Evolutionary conservation across 2,113 vertebrate genomes (phyloP), one percentile per base, ranked within the genome.

Genomic region (Cyphotilapia sp.): DNA sequence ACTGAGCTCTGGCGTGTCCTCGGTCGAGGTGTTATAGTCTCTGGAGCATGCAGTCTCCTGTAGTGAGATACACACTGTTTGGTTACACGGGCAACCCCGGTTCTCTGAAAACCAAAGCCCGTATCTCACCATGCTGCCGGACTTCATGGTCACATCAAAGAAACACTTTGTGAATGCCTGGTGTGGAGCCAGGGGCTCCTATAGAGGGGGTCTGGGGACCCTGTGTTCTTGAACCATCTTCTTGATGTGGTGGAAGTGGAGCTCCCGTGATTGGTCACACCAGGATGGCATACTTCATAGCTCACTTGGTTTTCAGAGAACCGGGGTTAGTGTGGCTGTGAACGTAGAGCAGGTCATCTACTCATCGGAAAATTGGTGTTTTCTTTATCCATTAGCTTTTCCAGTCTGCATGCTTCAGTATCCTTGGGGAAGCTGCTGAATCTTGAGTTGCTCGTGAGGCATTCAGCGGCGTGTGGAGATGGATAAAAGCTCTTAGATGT

Each of bases 331-430:
- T 22, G 19, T 40, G 19, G 2, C 63, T 69, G 0, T 69, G 3
- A 38, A 53, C 17, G 51, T 53, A 53, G 51, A 53, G 51, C 5
- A 11, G 51, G 51, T 11, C n/a, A 22, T 54, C n/a, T 22, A 54
- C 8, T 61, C 2, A 7, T 35, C 0, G 1, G 9, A 63, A 12
- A 35, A 35, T 35, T 0, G 0, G 31, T n/a, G 17, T n/a, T 38
- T 38, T 38, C 61, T n/a, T 66, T 3, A 66, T 12, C 61, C 1
- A 8, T 38, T 66, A 12, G 61, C 59, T 63, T 63, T 63, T 2
- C 29, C 2, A 33, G 59, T 2, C 59, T 11, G 59, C 59, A 2
- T 11, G 59, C 29, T 7, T 33, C 29, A 7, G 9, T 11, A 33
- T 33, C 5, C 5, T 0, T 11, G 59, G 29, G 16, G 29, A 1